Evolutionary conservation across 2,113 vertebrate species (phyloP), one percentile per base, ranked within the genome.

Genomic region (Hippocampus comes): DNA sequence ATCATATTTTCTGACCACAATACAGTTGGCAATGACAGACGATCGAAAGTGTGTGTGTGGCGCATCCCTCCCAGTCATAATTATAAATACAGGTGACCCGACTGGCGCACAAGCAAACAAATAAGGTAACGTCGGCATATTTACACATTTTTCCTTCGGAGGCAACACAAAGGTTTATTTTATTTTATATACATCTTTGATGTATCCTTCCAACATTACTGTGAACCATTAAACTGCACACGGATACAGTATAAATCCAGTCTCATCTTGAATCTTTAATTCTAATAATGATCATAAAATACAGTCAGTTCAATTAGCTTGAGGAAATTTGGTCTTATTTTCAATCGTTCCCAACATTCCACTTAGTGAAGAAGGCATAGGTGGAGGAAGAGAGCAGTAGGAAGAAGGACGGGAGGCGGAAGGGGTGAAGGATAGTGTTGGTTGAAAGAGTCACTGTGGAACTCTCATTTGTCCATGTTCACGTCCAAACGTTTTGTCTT

Each of bases 81-180:
- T 88, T 38, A 88, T 88, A 88, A 87, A 86, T 89, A 89, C 83
- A 91, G 87, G 87, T 70, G 14, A 61, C 0, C 0, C 6, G 74
- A 90, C 86, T 61, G 85, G 87, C 34, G 80, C 56, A 67, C 84
- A 91, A 84, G 68, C 84, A 91, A 84, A 86, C 68, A 80, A 74
- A 66, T 81, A 74, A 79, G 78, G 80, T 90, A 81, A 60, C 68
- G 74, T 79, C 73, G 75, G 88, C 84, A 76, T 91, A 91, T 92
- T 89, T 92, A 92, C 90, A 92, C 90, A 87, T 86, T 81, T 79
- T 79, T 88, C 81, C 80, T 81, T 84, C 85, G 18, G 42, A 81
- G 74, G 76, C 81, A 64, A 30, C n/a, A 27, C 41, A 41, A 20
- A 34, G 2, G 2, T 41, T 38, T 68, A 67, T 53, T 77, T 63